These are phyloP conservation scores for Dysidea cf. avara DNA, from an alignment of 37 sponge, comb jelly and placozoan genomes.

Conservation along the genomic window DNA sequence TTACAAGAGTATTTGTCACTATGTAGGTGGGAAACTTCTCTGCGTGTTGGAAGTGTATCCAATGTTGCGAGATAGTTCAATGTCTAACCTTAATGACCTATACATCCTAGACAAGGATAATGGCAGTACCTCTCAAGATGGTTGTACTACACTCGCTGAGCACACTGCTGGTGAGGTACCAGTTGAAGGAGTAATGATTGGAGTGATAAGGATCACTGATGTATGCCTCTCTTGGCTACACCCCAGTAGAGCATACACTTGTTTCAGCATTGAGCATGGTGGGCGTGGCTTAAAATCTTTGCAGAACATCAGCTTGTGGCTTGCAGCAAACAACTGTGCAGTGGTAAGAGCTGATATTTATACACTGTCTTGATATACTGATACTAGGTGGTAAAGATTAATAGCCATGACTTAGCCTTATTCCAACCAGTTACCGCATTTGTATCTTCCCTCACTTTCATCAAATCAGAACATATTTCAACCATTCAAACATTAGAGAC, in stretches of 20 bases:
- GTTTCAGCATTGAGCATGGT: not conserved
- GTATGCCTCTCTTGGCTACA: too few relatives aligned
- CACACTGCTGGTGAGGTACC: too few relatives aligned
- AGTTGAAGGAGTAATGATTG: too few relatives aligned
- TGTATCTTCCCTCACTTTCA: constrained; percentile 23
- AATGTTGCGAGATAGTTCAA: not conserved
- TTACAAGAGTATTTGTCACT: not conserved
- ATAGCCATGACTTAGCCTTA: constrained; percentile 1
- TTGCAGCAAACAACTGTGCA: constrained; percentile 25
- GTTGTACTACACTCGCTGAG: too few relatives aligned
- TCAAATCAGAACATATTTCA: constrained; percentile 15
- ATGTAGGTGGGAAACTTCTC: constrained; percentile 14
- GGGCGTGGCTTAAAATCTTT: constrained; percentile 14
- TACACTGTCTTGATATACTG: not conserved
- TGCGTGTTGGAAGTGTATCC: constrained; percentile 10
- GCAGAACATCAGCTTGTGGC: constrained; percentile 35
- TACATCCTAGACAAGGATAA: too few relatives aligned
- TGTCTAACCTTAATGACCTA: not conserved
- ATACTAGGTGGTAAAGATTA: not conserved
- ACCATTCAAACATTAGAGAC: too few relatives aligned
- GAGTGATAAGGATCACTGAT: too few relatives aligned
- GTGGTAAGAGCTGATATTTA: constrained; percentile 25
- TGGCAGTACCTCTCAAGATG: too few relatives aligned
- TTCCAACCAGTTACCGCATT: constrained; percentile 47
- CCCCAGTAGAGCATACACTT: not conserved